Conservation (phyloP, 2,888 invertebrate species). For the Ophion ellenae region DNA sequence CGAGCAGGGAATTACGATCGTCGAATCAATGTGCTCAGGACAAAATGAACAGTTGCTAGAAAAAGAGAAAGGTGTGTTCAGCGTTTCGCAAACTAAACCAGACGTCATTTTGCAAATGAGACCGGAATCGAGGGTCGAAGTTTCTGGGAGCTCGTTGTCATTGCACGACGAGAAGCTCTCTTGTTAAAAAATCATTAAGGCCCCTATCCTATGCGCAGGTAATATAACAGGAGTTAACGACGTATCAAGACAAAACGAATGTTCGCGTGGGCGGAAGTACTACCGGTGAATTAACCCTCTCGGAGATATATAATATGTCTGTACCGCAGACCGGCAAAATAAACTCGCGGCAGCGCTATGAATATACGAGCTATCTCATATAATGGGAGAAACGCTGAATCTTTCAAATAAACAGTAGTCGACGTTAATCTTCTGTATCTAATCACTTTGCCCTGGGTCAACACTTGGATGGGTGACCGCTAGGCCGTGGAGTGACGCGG, state of each 20-base stretch:
- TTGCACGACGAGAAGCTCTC: slow-evolving; percentile 24
- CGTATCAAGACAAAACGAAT: slow-evolving; percentile 37
- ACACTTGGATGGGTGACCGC: too few relatives aligned
- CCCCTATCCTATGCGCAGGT: background rate
- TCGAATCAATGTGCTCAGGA: slow-evolving; percentile 52
- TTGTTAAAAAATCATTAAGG: slow-evolving; percentile 67
- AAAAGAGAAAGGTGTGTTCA: slow-evolving; percentile 24
- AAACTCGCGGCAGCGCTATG: slow-evolving; percentile 48
- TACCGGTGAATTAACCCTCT: slow-evolving; percentile 2
- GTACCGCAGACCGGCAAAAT: background rate
- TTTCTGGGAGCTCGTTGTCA: slow-evolving; percentile 11
- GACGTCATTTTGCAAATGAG: slow-evolving; percentile 34
- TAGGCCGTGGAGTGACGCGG: too few relatives aligned
- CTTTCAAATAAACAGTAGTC: too few relatives aligned
- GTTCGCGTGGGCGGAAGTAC: slow-evolving; percentile 38
- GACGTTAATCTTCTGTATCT: too few relatives aligned
- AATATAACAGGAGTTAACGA: slow-evolving; percentile 6
- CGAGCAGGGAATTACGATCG: slow-evolving; percentile 47
- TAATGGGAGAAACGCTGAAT: too few relatives aligned
- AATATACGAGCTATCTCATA: slow-evolving; percentile 54
- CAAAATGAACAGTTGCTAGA: slow-evolving; percentile 17
- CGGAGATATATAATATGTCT: background rate
- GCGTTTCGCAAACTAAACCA: slow-evolving; percentile 30
- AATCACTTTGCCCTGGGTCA: too few relatives aligned
- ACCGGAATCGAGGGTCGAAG: slow-evolving; percentile 34